phyloP scores from a whole-genome alignment of 2,797 vertebrate species.

The Delichon dasypus region DNA sequence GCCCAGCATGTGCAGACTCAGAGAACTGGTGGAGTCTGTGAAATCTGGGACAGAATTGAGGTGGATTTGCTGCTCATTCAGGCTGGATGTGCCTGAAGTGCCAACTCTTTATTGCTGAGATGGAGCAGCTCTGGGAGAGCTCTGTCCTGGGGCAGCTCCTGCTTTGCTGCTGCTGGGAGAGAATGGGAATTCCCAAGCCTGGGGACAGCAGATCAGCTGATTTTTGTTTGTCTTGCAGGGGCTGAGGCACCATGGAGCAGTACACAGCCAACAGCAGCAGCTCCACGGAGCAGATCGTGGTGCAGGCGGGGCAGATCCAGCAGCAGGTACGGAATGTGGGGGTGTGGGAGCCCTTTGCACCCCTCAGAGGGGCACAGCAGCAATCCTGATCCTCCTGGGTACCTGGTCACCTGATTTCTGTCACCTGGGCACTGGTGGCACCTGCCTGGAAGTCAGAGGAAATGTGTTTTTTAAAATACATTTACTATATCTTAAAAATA shows the following conservation, averaged over 20 bases:
- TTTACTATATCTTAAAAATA: background rate
- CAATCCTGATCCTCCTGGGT: background rate
- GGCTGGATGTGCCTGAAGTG: background rate
- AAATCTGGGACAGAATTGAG: background rate
- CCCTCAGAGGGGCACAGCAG: background rate
- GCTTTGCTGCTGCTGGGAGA: background rate
- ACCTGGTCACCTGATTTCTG: background rate
- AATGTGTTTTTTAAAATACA: background rate
- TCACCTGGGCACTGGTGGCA: background rate
- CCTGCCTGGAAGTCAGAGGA: background rate
- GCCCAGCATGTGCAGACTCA: background rate
- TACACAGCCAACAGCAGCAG: constrained; percentile 88
- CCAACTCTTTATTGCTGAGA: background rate
- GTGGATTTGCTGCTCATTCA: background rate
- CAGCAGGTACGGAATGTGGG: constrained; percentile 82
- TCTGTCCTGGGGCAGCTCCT: background rate
- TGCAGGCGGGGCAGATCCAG: constrained; percentile 95
- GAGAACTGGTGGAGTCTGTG: background rate
- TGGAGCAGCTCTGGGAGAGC: background rate
- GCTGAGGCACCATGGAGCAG: constrained; percentile 86
- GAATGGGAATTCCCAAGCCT: background rate
- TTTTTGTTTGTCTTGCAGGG: background rate
- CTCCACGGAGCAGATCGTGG: constrained; percentile 94
- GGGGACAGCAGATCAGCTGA: background rate
- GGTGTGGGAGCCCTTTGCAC: fast-evolving